These are phyloP conservation scores for Eucriotettix oculatus DNA, from an alignment of 2,888 invertebrate species.

Conservation along the genomic window DNA sequence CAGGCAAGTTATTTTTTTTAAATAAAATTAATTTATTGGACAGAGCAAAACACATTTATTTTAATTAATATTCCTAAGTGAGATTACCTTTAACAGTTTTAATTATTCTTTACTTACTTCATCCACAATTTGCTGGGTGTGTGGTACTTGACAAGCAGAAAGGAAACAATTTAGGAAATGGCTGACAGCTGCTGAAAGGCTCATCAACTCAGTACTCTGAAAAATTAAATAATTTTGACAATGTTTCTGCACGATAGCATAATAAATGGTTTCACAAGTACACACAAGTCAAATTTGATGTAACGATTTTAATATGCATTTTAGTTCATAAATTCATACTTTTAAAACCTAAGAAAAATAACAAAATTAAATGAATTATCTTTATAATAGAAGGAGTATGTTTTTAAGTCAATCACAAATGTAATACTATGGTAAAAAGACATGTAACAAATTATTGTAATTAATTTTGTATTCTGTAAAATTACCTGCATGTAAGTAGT, in stretches of 20 bases:
- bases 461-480: too few relatives aligned
- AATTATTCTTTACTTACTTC: conserved; percentile 33
- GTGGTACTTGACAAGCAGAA: conserved; percentile 53
- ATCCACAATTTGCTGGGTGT: conserved; percentile 48
- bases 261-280: too few relatives aligned
- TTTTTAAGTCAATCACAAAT: too few relatives aligned
- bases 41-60: neutral
- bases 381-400: too few relatives aligned
- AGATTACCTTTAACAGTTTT: neutral
- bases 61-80: neutral
- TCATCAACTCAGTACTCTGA: conserved; percentile 75
- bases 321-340: too few relatives aligned
- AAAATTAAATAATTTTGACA: conserved; percentile 9
- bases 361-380: too few relatives aligned
- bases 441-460: neutral
- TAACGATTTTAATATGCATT: too few relatives aligned
- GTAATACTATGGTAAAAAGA: neutral
- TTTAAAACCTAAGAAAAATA: too few relatives aligned
- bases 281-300: too few relatives aligned
- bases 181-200: conserved; percentile 74
- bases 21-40: neutral
- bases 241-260: too few relatives aligned
- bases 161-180: conserved; percentile 94
- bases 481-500: conserved; percentile 69
- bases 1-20: neutral